A percentile compares a stretch with the other conserved stretches of the same genome.
Conservation (phyloP, 2,113 vertebrate genomes). For the Lamprotornis superbus region DNA sequence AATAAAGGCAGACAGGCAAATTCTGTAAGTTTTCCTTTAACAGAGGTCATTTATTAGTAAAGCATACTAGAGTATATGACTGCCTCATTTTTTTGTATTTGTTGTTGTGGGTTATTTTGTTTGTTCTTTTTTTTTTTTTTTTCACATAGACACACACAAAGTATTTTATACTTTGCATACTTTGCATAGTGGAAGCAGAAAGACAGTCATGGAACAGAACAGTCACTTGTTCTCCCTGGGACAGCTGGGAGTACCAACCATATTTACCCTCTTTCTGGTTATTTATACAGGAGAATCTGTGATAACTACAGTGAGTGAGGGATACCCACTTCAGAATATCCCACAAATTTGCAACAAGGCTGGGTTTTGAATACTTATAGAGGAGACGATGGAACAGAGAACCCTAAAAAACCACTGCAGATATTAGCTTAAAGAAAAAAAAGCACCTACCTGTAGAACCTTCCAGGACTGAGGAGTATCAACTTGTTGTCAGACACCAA, state of each 20-base stretch:
- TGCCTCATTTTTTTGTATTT: neutral
- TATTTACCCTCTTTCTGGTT: neutral
- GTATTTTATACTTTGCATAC: neutral
- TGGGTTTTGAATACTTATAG: neutral
- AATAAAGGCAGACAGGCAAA: neutral
- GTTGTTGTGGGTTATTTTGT: neutral
- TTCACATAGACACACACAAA: neutral
- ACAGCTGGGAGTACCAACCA: neutral
- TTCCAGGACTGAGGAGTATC: neutral
- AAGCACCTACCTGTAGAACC: neutral
- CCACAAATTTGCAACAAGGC: neutral
- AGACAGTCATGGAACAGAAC: neutral
- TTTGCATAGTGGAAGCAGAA: neutral
- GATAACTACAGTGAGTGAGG: neutral
- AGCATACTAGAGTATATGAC: neutral
- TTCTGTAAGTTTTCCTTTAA: neutral
- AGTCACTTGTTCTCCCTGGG: neutral
- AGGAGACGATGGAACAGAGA: neutral
- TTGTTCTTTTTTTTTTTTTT: neutral
- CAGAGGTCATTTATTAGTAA: neutral
- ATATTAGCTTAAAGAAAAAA: neutral
- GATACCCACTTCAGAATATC: neutral
- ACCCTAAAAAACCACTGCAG: neutral
- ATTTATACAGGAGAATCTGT: neutral
- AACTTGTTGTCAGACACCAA: neutral